Evolutionary conservation across 2,797 vertebrate genomes (phyloP), one percentile per base, ranked within the genome.

Genomic region (Tamandua tetradactyla): DNA sequence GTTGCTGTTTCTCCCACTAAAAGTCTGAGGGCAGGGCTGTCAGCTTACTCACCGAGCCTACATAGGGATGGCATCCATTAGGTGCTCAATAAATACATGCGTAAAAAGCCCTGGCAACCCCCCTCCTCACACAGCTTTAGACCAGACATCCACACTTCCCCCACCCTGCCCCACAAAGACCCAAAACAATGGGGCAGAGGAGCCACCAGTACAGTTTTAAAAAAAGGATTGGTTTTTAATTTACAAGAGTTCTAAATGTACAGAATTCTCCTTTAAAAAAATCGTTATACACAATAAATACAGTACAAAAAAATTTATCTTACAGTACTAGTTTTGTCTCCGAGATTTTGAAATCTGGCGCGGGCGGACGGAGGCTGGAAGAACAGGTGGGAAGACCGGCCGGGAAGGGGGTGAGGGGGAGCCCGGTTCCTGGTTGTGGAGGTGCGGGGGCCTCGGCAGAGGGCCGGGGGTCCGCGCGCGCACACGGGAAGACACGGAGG

Each of bases 251-350:
- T 99, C 99, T 99, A 99, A 99, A 99, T 99, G 99, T 99, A 99
- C 99, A 99, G 97, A 98, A 98, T 99, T 99, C 88, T 96, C 99
- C 98, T 98, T 99, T 99, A 98, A 99, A 99, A 99, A 99, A 99
- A 99, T 99, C 98, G 99, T 99, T 99, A 99, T 99, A 99, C 99
- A 99, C 99, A 99, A 99, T 99, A 99, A 99, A 99, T 99, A 99
- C 99, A 99, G 99, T 99, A 99, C 99, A 99, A 99, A 99, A 99
- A 99, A 96, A 90, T 94, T 99, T 99, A 99, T 99, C 96, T 98
- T 98, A 98, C 99, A 99, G 99, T 99, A 99, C 99, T 99, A 99
- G 99, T 99, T 99, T 96, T 92, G 97, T 95, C 96, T 97, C 95
- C 92, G 44, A 96, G 97, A 97, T 97, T 96, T 95, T 95, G 97